Conservation (phyloP, 2,797 vertebrate genomes). For the Threskiornis aethiopicus region DNA sequence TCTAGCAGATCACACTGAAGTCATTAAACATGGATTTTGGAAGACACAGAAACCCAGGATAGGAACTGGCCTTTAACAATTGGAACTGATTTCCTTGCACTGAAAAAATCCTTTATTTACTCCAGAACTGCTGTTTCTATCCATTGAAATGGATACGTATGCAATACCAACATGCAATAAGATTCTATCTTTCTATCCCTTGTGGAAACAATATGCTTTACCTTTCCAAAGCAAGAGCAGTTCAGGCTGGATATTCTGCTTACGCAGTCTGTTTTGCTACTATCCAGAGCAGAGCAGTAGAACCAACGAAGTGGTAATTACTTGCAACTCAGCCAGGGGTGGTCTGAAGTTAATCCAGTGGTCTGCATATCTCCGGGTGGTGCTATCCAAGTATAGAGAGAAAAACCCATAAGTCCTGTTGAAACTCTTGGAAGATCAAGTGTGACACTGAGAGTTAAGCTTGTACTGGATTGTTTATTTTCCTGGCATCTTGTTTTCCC, state of each 20-base stretch:
- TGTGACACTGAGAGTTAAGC: background rate
- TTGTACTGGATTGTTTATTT: conserved; percentile 3
- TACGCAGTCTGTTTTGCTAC: background rate
- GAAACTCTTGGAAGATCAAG: background rate
- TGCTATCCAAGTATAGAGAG: background rate
- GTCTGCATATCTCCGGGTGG: background rate
- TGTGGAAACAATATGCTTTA: background rate
- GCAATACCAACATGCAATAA: background rate
- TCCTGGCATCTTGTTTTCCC: conserved; percentile 32
- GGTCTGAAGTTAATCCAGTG: background rate
- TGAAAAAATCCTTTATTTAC: background rate
- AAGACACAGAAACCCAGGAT: background rate
- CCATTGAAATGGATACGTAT: background rate
- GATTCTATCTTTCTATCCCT: background rate
- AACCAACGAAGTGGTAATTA: background rate
- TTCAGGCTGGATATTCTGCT: background rate
- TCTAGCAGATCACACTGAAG: background rate
- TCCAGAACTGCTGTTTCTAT: background rate
- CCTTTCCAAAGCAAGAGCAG: background rate
- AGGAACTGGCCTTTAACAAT: background rate
- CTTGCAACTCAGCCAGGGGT: background rate
- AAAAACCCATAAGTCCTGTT: background rate
- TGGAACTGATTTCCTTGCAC: background rate
- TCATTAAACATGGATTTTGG: background rate
- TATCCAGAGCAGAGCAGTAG: background rate